Conservation (phyloP, 2,113 vertebrate genomes). For the Nycticryphes semicollaris region DNA sequence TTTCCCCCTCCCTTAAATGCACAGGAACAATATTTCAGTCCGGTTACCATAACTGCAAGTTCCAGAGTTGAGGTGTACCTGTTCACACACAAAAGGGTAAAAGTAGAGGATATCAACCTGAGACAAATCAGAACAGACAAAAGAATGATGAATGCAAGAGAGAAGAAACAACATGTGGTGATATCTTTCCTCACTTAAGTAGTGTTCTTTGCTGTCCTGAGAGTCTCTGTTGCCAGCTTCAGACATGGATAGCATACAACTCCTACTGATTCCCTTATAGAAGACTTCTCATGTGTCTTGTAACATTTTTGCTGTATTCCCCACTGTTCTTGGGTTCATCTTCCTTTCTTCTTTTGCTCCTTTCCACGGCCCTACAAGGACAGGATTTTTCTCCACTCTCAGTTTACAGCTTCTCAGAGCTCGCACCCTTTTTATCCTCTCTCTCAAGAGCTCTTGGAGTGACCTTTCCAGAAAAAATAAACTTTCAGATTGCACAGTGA, state of each 20-base stretch:
- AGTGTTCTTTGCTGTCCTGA: not conserved
- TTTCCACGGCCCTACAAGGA: not conserved
- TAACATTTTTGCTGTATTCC: not conserved
- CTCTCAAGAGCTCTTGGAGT: not conserved
- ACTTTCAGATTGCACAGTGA: not conserved
- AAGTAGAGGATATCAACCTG: not conserved
- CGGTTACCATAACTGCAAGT: not conserved
- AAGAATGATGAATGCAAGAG: not conserved
- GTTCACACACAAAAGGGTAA: not conserved
- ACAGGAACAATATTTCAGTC: not conserved
- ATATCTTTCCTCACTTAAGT: not conserved
- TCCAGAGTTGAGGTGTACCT: not conserved
- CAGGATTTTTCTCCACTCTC: not conserved
- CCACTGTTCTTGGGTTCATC: not conserved
- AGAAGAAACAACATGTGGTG: not conserved
- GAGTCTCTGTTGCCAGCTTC: not conserved
- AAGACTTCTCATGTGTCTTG: not conserved
- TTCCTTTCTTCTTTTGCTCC: not conserved
- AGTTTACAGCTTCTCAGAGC: not conserved
- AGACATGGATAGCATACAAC: not conserved
- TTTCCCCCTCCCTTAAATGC: not conserved
- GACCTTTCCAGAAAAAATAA: slow-evolving; percentile 48
- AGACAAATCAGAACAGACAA: not conserved
- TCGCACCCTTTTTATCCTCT: slow-evolving; percentile 29
- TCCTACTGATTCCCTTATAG: not conserved